Evolutionary conservation across 1,140 invertebrate genomes (phyloP).

Genomic region (Telenomus remus): DNA sequence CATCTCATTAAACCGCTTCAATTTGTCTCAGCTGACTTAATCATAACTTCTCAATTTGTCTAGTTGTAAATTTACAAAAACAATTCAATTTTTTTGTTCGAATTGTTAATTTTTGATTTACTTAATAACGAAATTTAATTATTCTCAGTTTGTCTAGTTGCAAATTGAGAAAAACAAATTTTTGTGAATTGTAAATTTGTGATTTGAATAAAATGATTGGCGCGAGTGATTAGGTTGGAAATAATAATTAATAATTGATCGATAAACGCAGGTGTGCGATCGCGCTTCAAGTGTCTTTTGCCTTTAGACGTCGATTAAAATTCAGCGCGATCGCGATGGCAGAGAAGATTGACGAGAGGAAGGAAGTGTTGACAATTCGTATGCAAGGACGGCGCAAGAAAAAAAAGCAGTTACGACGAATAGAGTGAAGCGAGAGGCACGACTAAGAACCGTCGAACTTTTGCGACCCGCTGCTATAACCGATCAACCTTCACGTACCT

Average conservation of each 20-base stretch:
- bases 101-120: too few relatives aligned
- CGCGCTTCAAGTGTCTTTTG: conserved; percentile 47
- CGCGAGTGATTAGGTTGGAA: neutral
- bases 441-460: conserved; percentile 64
- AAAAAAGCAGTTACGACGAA: conserved; percentile 42
- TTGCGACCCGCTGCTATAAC: conserved; percentile 60
- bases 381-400: conserved; percentile 59
- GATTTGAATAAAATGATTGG: too few relatives aligned
- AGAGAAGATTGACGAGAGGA: conserved; percentile 68
- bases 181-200: too few relatives aligned
- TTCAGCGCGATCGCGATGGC: conserved; percentile 62
- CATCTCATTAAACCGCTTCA: conserved; percentile 15
- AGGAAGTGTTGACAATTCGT: conserved; percentile 69
- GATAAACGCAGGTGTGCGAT: conserved; percentile 51
- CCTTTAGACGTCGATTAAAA: conserved; percentile 64
- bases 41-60: neutral
- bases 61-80: neutral
- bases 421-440: conserved; percentile 31
- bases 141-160: too few relatives aligned
- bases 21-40: conserved; percentile 3
- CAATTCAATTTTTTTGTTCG: too few relatives aligned
- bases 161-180: too few relatives aligned
- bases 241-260: conserved; percentile 55
- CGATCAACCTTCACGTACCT: conserved; percentile 53
- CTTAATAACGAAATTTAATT: too few relatives aligned